Percentiles rank a stretch among this genome's conserved stretches.
Conservation (phyloP, 2,113 vertebrate species). For the Aphyosemion australe region DNA sequence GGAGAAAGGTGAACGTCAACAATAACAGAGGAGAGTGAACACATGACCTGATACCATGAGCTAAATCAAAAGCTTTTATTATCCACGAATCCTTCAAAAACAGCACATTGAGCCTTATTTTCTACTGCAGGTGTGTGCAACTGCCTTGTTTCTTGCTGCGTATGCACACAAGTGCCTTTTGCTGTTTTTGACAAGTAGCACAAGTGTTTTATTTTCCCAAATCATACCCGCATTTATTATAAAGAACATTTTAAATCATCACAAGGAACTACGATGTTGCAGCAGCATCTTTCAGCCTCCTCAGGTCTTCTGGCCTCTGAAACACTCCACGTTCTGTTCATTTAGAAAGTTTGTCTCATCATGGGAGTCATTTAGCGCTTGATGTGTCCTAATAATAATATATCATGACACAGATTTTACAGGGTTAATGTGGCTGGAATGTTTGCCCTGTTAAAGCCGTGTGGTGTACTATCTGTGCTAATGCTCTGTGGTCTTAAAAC, state of each 20-base stretch:
- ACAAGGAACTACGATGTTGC: constrained; percentile 3
- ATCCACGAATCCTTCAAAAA: no score
- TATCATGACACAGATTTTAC: background rate
- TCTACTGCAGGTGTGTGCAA: background rate
- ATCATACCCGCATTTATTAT: constrained; percentile 27
- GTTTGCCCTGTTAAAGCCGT: constrained; percentile 14
- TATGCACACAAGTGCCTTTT: constrained; percentile 44
- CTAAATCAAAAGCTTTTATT: no score
- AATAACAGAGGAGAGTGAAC: background rate
- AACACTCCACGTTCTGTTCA: background rate
- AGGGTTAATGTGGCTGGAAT: background rate
- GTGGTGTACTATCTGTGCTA: background rate
- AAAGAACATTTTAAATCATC: background rate
- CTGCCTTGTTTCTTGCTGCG: constrained; percentile 16
- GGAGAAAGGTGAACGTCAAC: background rate
- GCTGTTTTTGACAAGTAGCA: constrained; percentile 8
- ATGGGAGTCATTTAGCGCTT: background rate
- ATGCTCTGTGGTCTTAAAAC: constrained; percentile 35
- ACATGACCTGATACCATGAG: no score
- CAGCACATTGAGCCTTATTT: background rate
- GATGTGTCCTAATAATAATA: constrained; percentile 6
- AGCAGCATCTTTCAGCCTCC: constrained; percentile 13
- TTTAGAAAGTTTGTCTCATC: background rate
- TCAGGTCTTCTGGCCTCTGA: constrained; percentile 29
- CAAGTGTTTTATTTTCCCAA: constrained; percentile 29